Conservation (phyloP, 2,888 invertebrate species). For the Abrostola tripartita region DNA sequence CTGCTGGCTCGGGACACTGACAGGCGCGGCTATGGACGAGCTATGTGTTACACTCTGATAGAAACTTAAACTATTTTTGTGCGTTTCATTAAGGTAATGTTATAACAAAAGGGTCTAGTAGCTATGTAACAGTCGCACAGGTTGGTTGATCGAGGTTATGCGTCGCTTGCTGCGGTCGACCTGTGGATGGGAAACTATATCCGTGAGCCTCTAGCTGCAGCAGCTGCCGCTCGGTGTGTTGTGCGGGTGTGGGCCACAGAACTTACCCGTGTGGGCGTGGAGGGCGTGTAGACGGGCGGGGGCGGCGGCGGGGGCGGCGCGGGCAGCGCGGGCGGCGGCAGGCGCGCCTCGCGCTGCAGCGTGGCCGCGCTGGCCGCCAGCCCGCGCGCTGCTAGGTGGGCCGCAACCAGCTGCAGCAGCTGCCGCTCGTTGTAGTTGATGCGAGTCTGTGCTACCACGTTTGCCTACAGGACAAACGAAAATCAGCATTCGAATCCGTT, state of each 20-base stretch:
- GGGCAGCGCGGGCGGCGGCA: constrained; percentile 86
- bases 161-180: no score
- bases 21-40: constrained; percentile 69
- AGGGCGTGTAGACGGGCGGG: constrained; percentile 87
- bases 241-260: no score
- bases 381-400: constrained; percentile 94
- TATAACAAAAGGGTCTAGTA: no score
- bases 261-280: constrained; percentile 85
- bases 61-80: background rate
- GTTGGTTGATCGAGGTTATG: no score
- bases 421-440: constrained; percentile 98
- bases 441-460: constrained; percentile 98
- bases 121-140: no score
- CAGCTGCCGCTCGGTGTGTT: no score
- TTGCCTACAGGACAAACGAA: constrained; percentile 88
- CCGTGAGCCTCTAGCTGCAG: no score
- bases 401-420: constrained; percentile 96
- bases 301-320: constrained; percentile 74
- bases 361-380: constrained; percentile 91
- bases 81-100: no score
- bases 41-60: background rate
- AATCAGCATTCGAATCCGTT: no score
- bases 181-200: no score
- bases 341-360: constrained; percentile 93
- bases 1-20: constrained; percentile 72